Conservation (phyloP, 2,888 invertebrate species). For the Stenodema calcarata region DNA sequence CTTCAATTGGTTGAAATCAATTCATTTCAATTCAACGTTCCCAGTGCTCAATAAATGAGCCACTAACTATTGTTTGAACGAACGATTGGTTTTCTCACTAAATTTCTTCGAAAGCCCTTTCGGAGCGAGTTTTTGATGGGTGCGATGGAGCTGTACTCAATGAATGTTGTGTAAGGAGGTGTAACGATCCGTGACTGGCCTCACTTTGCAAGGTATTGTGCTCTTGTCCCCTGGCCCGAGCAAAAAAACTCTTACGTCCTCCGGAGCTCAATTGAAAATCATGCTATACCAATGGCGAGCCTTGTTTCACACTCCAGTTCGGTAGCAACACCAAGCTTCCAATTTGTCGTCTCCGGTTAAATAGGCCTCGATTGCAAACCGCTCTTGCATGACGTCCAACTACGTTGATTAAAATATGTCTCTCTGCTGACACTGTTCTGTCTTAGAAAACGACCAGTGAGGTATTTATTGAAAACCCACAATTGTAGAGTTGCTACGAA, state of each 20-base stretch:
- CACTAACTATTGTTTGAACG: too few species aligned
- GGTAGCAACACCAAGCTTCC: not conserved
- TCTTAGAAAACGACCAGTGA: not conserved
- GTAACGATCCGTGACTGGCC: constrained; percentile 19
- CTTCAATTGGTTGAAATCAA: too few species aligned
- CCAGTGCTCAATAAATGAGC: too few species aligned
- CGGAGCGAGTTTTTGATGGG: not conserved
- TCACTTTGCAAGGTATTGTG: constrained; percentile 21
- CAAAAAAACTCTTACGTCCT: constrained; percentile 16
- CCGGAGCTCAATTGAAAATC: constrained; percentile 12
- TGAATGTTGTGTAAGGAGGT: constrained; percentile 8
- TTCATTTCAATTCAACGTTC: too few species aligned
- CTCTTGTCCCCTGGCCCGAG: not conserved
- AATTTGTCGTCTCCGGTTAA: not conserved
- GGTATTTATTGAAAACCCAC: too few species aligned
- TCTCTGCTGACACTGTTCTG: not conserved
- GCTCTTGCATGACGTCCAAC: not conserved
- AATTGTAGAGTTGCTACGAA: too few species aligned
- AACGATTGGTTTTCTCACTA: too few species aligned
- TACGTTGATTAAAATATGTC: not conserved
- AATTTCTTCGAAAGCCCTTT: not conserved
- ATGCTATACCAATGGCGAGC: not conserved
- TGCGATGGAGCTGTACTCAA: not conserved
- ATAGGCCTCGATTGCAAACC: not conserved
- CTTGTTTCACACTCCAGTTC: constrained; percentile 27